These are phyloP conservation scores for Bergia sp. DNA, from an alignment of 92 coral and sea anemone species.

Conservation along the genomic window DNA sequence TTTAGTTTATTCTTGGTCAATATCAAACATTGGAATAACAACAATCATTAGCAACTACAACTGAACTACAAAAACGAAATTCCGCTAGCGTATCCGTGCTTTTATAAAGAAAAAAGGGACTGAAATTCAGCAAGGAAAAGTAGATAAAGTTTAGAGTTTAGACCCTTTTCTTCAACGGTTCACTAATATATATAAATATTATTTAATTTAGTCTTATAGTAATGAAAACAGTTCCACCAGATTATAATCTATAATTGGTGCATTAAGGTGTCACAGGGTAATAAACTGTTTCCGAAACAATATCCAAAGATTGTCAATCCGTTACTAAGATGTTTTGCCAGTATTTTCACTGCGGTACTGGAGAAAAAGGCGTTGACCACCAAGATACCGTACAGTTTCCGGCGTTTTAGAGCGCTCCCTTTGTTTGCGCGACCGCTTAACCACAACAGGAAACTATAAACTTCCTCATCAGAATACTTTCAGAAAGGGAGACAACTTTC, in stretches of 20 bases:
- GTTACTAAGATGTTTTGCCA: slow-evolving; percentile 38
- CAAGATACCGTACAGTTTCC: background rate
- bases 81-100: background rate
- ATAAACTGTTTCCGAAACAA: background rate
- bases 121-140: background rate
- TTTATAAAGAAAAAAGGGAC: background rate
- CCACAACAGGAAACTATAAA: background rate
- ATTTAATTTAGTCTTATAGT: background rate
- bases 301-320: slow-evolving; percentile 22
- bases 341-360: slow-evolving; percentile 4
- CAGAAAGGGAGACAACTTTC: slow-evolving; percentile 1
- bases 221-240: background rate
- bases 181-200: background rate
- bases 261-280: background rate
- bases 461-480: slow-evolving; percentile 14
- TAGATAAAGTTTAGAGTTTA: too few relatives aligned
- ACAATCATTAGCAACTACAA: too few relatives aligned
- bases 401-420: background rate
- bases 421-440: slow-evolving; percentile 14
- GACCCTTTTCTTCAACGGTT: background rate
- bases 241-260: slow-evolving; percentile 15
- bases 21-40: too few relatives aligned
- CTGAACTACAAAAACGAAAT: too few relatives aligned
- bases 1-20: too few relatives aligned
- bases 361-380: slow-evolving; percentile 1